phyloP scores from a whole-genome alignment of 2,888 invertebrate species.

The Odontothrips loti region DNA sequence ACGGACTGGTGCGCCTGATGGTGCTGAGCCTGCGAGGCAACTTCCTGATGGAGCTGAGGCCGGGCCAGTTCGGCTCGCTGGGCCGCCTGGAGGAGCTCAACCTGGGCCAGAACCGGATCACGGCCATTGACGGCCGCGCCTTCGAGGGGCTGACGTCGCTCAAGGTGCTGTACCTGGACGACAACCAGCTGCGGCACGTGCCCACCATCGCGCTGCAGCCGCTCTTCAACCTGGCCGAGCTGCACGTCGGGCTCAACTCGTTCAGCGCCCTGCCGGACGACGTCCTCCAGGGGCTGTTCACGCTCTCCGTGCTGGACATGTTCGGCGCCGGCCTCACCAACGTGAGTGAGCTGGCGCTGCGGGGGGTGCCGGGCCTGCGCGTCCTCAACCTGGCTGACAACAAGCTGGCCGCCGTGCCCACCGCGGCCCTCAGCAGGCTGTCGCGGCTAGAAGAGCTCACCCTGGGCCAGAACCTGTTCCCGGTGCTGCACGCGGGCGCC shows the following conservation, averaged over 20 bases:
- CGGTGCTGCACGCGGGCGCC: slow-evolving; percentile 63
- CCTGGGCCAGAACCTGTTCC: slow-evolving; percentile 78
- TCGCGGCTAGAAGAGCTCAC: slow-evolving; percentile 72
- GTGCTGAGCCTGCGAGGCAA: slow-evolving; percentile 78
- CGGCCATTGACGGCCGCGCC: slow-evolving; percentile 69
- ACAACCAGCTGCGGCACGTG: slow-evolving; percentile 73
- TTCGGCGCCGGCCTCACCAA: slow-evolving; percentile 76
- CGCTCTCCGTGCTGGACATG: slow-evolving; percentile 70
- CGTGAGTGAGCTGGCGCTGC: slow-evolving; percentile 70
- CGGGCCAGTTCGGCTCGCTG: slow-evolving; percentile 68
- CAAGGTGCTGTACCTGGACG: slow-evolving; percentile 75
- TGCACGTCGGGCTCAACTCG: slow-evolving; percentile 78
- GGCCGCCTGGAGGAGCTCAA: slow-evolving; percentile 78
- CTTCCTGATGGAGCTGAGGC: slow-evolving; percentile 71
- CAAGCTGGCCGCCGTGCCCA: slow-evolving; percentile 68
- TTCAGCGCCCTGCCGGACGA: slow-evolving; percentile 72
- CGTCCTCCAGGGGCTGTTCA: slow-evolving; percentile 71
- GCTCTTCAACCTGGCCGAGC: slow-evolving; percentile 72
- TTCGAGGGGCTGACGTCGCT: slow-evolving; percentile 72
- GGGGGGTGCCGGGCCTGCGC: slow-evolving; percentile 69
- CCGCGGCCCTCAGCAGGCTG: slow-evolving; percentile 65
- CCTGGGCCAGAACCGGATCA: slow-evolving; percentile 79
- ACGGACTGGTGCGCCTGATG: slow-evolving; percentile 69
- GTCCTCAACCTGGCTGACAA: slow-evolving; percentile 77
- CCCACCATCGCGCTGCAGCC: slow-evolving; percentile 70